These are phyloP conservation scores for Leucophora obtusa DNA, from an alignment of 2,888 invertebrate genomes.

Conservation along the genomic window DNA sequence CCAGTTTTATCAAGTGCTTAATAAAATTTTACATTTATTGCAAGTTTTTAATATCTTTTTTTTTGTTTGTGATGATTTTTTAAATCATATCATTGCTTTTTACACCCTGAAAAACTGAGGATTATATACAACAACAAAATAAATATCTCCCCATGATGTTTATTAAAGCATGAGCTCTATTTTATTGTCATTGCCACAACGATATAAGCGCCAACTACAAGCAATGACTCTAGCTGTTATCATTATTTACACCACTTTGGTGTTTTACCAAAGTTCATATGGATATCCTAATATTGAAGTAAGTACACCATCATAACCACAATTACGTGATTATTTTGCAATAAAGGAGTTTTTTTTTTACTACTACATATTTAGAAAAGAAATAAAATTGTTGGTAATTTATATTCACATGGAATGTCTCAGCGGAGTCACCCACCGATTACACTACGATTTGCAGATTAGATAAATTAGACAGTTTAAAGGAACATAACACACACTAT, in stretches of 20 bases:
- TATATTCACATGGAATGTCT: no score
- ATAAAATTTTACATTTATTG: neutral
- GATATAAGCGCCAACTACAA: constrained; percentile 79
- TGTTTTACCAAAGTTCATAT: constrained; percentile 78
- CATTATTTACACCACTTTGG: constrained; percentile 77
- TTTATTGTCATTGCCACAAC: constrained; percentile 79
- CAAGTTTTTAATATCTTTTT: neutral
- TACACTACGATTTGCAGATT: no score
- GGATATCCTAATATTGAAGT: constrained; percentile 78
- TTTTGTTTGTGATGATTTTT: neutral
- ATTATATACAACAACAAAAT: constrained; percentile 25
- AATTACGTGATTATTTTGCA: neutral
- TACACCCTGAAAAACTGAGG: neutral
- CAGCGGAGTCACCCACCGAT: no score
- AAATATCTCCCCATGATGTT: constrained; percentile 59
- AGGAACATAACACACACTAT: no score
- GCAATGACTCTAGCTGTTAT: constrained; percentile 79
- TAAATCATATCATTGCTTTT: neutral
- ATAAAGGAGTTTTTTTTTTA: no score
- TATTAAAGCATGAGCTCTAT: constrained; percentile 77
- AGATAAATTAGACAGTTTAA: no score
- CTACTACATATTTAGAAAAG: no score
- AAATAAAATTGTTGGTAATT: no score
- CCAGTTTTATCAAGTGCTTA: neutral
- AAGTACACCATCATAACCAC: constrained; percentile 58